Evolutionary conservation across 2,113 vertebrate genomes (phyloP), one percentile per base, ranked within the genome.

Genomic region (Penelope pileata): DNA sequence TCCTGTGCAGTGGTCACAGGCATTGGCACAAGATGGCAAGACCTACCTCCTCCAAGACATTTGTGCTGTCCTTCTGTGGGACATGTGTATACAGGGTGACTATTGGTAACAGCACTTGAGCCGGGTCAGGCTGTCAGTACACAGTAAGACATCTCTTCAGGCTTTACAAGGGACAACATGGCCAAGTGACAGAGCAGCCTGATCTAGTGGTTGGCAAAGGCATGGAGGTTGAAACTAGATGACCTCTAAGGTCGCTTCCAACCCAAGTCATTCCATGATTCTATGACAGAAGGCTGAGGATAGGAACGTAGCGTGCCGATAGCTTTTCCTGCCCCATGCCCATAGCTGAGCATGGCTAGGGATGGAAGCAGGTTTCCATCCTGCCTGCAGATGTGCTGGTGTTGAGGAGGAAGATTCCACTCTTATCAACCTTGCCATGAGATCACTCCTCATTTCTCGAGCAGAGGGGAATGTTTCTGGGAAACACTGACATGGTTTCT

Each of bases 401-500:
- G 38, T 7, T 9, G 5, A 29, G 68, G 56, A 93, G 79, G 59
- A 95, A 77, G 75, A 97, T 96, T 95, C 93, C 85, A 78, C 68
- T 60, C 68, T 94, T 94, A 96, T 96, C 90, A 93, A 86, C 43
- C 38, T n/a, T 0, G 0, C 69, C 0, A 5, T 81, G 87, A 93
- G 79, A 27, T 91, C 95, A 96, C 90, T 96, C 72, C 59, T 94
- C 51, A 86, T 91, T 90, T 91, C 90, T 94, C 56, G 90, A 93
- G 62, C 79, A 68, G 79, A 87, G 48, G 80, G 60, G 88, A 95
- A 96, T 94, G 91, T 95, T 94, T 96, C 86, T 81, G 88, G n/a
- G n/a, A n/a, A n/a, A n/a, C 94, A 95, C 90, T 96, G 96, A 96
- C 60, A 86, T 4, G 4, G 51, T 91, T 91, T 83, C 79, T 93